Evolutionary conservation across 2,113 vertebrate species (phyloP).

Genomic region (Oceanodroma tethys): DNA sequence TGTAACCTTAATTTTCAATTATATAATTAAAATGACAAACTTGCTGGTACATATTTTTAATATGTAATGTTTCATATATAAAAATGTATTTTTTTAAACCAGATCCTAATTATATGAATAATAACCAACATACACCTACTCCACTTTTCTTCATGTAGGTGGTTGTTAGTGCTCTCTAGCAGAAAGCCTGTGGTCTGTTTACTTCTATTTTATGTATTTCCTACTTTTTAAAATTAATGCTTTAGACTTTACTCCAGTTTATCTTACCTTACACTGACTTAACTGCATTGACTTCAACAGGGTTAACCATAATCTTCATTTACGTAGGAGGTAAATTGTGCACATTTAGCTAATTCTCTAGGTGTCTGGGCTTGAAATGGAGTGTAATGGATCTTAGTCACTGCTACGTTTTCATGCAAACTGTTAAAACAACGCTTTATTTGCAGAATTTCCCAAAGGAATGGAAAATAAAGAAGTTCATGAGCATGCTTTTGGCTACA

Average conservation of each 20-base stretch:
- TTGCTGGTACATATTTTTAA: background rate
- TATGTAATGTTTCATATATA: background rate
- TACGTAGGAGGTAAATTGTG: constrained; percentile 31
- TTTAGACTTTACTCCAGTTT: background rate
- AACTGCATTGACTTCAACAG: background rate
- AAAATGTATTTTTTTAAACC: background rate
- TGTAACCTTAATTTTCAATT: background rate
- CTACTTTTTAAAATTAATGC: background rate
- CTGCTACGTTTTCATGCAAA: constrained; percentile 36
- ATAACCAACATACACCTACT: constrained; percentile 34
- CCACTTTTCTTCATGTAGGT: constrained; percentile 20
- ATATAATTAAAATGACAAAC: background rate
- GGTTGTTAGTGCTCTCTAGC: background rate
- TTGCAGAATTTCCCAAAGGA: constrained; percentile 29
- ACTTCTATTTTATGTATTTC: background rate
- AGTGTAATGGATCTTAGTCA: constrained; percentile 56
- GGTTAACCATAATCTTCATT: constrained; percentile 36
- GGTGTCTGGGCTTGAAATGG: constrained; percentile 42
- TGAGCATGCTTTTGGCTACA: background rate
- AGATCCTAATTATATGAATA: constrained; percentile 1
- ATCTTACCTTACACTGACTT: background rate
- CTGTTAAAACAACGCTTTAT: constrained; percentile 43
- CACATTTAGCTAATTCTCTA: constrained; percentile 57
- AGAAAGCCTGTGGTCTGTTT: constrained; percentile 20
- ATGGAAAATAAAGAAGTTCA: background rate